These are phyloP conservation scores for Irena cyanogastra DNA, from an alignment of 2,113 vertebrate species.

Conservation along the genomic window DNA sequence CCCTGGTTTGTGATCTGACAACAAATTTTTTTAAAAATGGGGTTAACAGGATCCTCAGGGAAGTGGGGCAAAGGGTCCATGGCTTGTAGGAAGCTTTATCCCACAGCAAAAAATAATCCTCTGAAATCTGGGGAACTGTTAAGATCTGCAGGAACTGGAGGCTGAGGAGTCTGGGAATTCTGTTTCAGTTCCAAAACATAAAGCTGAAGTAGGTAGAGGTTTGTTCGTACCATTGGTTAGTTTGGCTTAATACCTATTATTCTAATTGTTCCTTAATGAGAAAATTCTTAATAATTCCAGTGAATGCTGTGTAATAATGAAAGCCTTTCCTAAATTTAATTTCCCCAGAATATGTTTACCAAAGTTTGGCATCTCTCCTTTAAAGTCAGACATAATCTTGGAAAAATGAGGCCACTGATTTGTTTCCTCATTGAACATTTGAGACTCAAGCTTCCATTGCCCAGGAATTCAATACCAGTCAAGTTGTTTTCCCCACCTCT, in stretches of 20 bases:
- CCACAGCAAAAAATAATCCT: not conserved
- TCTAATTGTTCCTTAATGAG: not conserved
- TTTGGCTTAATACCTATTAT: not conserved
- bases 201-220: not conserved
- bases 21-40: accelerated
- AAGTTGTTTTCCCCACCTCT: not conserved
- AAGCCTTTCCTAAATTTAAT: not conserved
- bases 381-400: not conserved
- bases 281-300: not conserved
- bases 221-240: not conserved
- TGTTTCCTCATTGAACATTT: not conserved
- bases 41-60: not conserved
- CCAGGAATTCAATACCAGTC: not conserved
- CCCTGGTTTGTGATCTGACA: not conserved
- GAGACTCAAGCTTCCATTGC: not conserved
- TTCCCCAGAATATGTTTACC: not conserved
- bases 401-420: not conserved
- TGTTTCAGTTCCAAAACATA: not conserved
- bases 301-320: not conserved
- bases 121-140: not conserved
- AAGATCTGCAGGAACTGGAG: not conserved
- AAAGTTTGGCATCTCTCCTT: not conserved
- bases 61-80: not conserved
- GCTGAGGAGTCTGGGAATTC: not conserved
- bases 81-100: not conserved